Evolutionary conservation across 1,140 invertebrate genomes (phyloP).

Genomic region (Drosophila obscura): DNA sequence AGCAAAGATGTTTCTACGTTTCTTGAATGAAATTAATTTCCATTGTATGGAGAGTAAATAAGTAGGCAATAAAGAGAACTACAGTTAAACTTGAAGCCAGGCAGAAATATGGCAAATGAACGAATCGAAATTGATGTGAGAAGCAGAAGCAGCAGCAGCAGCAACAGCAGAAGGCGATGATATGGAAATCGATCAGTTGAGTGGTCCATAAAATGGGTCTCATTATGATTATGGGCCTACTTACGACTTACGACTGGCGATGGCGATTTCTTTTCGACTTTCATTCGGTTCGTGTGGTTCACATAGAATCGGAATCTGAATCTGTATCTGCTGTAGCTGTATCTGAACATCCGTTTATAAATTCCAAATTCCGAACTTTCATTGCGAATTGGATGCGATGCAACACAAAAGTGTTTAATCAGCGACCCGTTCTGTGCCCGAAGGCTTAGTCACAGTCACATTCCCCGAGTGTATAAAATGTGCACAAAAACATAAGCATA

Average conservation of each 20-base stretch:
- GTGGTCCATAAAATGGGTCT: constrained; percentile 35
- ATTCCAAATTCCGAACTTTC: constrained; percentile 4
- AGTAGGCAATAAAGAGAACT: constrained; percentile 47
- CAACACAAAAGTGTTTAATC: constrained; percentile 23
- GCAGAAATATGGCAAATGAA: constrained; percentile 38
- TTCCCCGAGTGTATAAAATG: constrained; percentile 7
- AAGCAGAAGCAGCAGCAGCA: constrained; percentile 6
- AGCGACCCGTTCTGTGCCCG: constrained; percentile 13
- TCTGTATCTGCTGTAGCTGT: too few relatives aligned
- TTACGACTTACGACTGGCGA: background rate
- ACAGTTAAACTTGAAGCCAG: constrained; percentile 36
- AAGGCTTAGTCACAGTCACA: constrained; percentile 49
- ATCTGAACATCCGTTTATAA: constrained; percentile 3
- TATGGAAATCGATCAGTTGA: constrained; percentile 41
- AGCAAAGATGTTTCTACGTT: constrained; percentile 61
- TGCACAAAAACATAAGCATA: constrained; percentile 42
- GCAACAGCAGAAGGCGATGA: constrained; percentile 17
- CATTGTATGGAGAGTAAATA: constrained; percentile 65
- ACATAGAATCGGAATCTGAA: too few relatives aligned
- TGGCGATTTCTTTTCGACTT: constrained; percentile 1
- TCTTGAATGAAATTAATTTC: constrained; percentile 80
- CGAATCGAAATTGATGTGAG: constrained; percentile 32
- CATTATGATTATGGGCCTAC: constrained; percentile 32
- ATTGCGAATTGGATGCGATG: constrained; percentile 17
- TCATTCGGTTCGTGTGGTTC: too few relatives aligned